Evolutionary conservation across 92 coral and sea anemone genomes (phyloP).

Genomic region (Parazoanthus darwini): DNA sequence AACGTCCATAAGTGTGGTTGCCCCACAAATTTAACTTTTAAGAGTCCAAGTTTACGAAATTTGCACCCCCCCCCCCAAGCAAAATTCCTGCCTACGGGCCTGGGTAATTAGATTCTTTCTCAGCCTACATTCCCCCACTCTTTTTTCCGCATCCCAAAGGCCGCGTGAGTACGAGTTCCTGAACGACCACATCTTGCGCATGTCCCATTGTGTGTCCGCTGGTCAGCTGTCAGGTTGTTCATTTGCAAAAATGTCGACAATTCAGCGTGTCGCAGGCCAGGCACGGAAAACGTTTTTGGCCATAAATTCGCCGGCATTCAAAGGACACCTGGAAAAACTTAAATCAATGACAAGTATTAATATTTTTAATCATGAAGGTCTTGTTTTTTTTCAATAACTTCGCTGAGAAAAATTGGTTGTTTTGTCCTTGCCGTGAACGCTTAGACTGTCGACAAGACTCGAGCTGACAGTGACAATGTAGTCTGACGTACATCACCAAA

Average conservation of each 20-base stretch:
- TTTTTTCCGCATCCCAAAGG: too few species aligned
- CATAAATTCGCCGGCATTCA: slow-evolving; percentile 65
- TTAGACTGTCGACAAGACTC: neutral
- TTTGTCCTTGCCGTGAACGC: neutral
- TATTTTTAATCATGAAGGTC: neutral
- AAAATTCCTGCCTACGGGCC: too few species aligned
- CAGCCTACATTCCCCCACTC: too few species aligned
- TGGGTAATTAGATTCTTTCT: too few species aligned
- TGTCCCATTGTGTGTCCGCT: slow-evolving; percentile 5
- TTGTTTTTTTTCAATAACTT: neutral
- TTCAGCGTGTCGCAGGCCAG: slow-evolving; percentile 86
- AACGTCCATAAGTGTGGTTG: too few species aligned
- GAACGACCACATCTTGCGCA: neutral
- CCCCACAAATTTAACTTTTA: too few species aligned
- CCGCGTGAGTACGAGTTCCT: too few species aligned
- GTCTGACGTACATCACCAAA: neutral
- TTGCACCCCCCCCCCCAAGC: too few species aligned
- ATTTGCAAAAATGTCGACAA: slow-evolving; percentile 61
- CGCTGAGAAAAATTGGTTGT: neutral
- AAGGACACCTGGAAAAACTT: slow-evolving; percentile 77
- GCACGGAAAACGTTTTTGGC: slow-evolving; percentile 81
- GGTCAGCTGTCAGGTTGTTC: slow-evolving; percentile 1
- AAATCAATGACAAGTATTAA: slow-evolving; percentile 68
- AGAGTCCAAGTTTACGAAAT: too few species aligned
- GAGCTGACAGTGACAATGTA: neutral